Evolutionary conservation across 37 sponge, comb jelly and placozoan genomes (phyloP).

Genomic region (Beroe forskalii): DNA sequence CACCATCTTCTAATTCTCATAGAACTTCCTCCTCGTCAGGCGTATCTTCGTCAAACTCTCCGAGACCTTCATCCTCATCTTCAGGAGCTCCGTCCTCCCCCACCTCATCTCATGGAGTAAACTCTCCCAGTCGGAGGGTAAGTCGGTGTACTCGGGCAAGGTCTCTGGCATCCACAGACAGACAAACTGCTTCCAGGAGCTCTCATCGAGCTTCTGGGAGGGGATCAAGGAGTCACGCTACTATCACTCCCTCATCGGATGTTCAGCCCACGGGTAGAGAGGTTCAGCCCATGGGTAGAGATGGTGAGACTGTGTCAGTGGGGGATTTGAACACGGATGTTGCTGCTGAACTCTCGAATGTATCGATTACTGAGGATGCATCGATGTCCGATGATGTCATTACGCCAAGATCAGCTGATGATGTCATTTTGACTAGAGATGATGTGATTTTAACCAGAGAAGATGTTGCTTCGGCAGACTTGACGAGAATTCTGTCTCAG

Average conservation of each 20-base stretch:
- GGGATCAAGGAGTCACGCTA: background rate
- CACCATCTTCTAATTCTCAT: no score
- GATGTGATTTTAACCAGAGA: background rate
- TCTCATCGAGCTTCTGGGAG: background rate
- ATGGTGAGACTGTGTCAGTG: background rate
- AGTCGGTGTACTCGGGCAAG: background rate
- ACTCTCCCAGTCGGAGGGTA: background rate
- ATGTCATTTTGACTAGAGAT: no score
- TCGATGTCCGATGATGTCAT: background rate
- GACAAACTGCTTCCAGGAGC: background rate
- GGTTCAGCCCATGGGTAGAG: background rate
- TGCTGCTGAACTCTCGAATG: conserved; percentile 16
- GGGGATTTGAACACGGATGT: background rate
- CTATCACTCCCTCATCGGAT: background rate
- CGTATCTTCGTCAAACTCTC: background rate
- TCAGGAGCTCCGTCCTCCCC: background rate
- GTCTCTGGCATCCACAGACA: background rate
- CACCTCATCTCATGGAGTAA: background rate
- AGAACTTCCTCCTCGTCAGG: background rate
- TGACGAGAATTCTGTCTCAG: background rate
- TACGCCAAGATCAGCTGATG: background rate
- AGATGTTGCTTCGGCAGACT: background rate
- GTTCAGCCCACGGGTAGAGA: background rate
- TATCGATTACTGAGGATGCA: background rate
- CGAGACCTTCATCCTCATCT: background rate